Conservation (phyloP, 2,888 invertebrate species). For the Andrena bucephala region DNA sequence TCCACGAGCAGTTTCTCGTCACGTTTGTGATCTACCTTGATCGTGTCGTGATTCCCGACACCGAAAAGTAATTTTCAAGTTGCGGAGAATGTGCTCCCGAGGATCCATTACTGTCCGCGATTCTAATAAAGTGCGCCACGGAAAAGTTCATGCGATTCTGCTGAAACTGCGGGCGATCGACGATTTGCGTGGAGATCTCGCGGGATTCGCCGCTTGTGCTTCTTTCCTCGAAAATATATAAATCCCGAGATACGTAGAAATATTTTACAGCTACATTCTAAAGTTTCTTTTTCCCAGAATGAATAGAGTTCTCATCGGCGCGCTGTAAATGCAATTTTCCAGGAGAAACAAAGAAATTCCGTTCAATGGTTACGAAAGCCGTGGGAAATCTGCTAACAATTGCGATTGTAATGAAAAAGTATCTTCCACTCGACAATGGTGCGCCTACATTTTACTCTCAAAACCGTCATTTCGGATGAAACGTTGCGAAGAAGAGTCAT, state of each 20-base stretch:
- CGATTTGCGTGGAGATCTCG: too few relatives aligned
- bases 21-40: conserved; percentile 58
- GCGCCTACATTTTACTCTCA: neutral
- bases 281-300: too few relatives aligned
- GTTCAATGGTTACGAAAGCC: neutral
- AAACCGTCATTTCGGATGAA: neutral
- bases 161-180: neutral
- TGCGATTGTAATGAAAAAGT: neutral
- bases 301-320: too few relatives aligned
- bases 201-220: too few relatives aligned
- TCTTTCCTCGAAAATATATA: too few relatives aligned
- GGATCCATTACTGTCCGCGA: conserved; percentile 2
- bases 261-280: too few relatives aligned
- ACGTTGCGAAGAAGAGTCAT: neutral
- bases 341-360: neutral
- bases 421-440: neutral
- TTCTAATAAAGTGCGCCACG: conserved; percentile 19
- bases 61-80: conserved; percentile 34
- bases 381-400: conserved; percentile 3
- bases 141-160: neutral
- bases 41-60: conserved; percentile 29
- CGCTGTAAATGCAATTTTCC: neutral
- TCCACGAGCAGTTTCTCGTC: conserved; percentile 45
- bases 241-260: too few relatives aligned
- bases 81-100: neutral